phyloP scores from a whole-genome alignment of 2,888 invertebrate genomes.

The Melanotus villosus region DNA sequence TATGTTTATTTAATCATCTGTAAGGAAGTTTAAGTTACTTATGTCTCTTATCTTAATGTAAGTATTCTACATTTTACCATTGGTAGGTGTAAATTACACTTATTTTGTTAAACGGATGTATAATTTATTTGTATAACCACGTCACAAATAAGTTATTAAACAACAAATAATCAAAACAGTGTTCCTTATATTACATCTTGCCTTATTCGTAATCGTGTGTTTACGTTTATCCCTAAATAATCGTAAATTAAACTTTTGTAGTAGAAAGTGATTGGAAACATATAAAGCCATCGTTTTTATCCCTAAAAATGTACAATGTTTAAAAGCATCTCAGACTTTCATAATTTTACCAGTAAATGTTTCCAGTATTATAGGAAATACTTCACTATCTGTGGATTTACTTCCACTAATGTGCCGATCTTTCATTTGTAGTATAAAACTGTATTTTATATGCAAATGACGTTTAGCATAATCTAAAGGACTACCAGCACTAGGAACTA shows the following conservation, averaged over 20 bases:
- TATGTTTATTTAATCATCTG: no score
- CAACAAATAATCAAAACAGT: conserved; percentile 2
- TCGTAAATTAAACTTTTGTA: not conserved
- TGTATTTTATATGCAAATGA: not conserved
- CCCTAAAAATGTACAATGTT: not conserved
- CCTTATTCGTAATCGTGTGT: no score
- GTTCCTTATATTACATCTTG: no score
- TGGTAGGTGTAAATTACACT: conserved; percentile 1
- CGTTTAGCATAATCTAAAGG: conserved; percentile 14
- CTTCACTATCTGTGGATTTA: not conserved
- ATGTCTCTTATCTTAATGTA: no score
- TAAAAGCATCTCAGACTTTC: not conserved
- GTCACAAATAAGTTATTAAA: conserved; percentile 6
- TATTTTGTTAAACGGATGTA: conserved; percentile 12
- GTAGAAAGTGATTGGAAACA: not conserved
- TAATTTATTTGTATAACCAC: conserved; percentile 21
- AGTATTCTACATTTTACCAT: no score
- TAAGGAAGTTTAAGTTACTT: no score
- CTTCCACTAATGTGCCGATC: not conserved
- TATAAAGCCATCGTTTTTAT: conserved; percentile 5
- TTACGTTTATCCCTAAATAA: not conserved
- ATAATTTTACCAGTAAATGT: not conserved
- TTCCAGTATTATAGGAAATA: not conserved
- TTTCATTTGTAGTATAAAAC: not conserved
- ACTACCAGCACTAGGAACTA: conserved; percentile 1